phyloP scores from a whole-genome alignment of 2,797 vertebrate genomes.

The Crypturellus tataupa region DNA sequence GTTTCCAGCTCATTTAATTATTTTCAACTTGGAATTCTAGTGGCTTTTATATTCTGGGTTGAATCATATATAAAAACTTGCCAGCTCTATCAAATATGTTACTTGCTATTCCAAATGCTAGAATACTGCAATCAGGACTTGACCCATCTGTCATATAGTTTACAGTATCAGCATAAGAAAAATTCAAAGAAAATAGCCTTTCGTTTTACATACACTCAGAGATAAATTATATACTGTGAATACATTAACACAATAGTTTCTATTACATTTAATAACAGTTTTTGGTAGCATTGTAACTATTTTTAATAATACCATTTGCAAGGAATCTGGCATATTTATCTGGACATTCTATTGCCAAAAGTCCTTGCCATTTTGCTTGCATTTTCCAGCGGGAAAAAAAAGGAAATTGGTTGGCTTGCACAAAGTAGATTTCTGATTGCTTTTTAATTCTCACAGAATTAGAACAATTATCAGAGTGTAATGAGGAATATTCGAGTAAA shows the following conservation, averaged over 20 bases:
- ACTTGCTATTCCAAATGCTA: constrained; percentile 89
- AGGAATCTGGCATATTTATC: constrained; percentile 74
- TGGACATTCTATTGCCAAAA: constrained; percentile 79
- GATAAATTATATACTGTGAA: constrained; percentile 65
- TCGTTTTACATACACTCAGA: constrained; percentile 63
- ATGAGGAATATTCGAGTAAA: constrained; percentile 54
- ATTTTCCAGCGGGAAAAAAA: constrained; percentile 65
- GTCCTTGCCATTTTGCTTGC: constrained; percentile 78
- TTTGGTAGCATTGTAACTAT: constrained; percentile 72
- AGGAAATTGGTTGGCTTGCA: constrained; percentile 61
- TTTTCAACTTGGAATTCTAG: constrained; percentile 87
- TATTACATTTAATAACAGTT: constrained; percentile 72
- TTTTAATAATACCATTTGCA: constrained; percentile 74
- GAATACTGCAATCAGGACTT: constrained; percentile 86
- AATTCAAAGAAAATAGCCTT: constrained; percentile 81
- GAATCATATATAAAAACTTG: constrained; percentile 89
- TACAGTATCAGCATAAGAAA: constrained; percentile 83
- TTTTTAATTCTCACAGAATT: constrained; percentile 72
- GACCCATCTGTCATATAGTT: constrained; percentile 90
- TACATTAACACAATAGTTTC: constrained; percentile 66
- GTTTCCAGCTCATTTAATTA: constrained; percentile 89
- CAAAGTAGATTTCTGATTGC: constrained; percentile 70
- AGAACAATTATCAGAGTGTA: constrained; percentile 46
- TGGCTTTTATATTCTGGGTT: constrained; percentile 89
- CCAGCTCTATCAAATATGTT: constrained; percentile 90